Conservation (phyloP, 2,888 invertebrate species). For the Lepidonotus clava region DNA sequence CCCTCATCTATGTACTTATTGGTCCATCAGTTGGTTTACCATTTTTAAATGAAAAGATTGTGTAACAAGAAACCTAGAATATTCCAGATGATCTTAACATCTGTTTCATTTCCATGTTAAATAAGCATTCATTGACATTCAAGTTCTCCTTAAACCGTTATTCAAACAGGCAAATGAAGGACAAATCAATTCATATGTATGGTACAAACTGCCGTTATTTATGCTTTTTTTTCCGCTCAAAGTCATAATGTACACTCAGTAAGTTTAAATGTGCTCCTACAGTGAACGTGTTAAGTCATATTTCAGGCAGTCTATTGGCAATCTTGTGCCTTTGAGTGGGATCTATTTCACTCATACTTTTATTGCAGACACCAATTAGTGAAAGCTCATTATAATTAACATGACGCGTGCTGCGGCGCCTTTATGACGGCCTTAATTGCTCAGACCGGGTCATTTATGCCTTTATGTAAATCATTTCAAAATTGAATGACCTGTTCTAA, state of each 20-base stretch:
- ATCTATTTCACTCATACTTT: slow-evolving; percentile 26
- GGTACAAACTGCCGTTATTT: no score
- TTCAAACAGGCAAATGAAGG: no score
- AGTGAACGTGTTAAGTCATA: no score
- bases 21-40: not conserved
- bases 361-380: not conserved
- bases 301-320: no score
- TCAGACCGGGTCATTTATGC: not conserved
- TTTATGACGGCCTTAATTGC: slow-evolving; percentile 8
- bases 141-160: no score
- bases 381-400: slow-evolving; percentile 27
- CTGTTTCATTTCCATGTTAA: no score
- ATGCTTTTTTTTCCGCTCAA: no score
- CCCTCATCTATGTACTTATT: no score
- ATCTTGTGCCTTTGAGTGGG: not conserved
- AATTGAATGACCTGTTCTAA: slow-evolving; percentile 2
- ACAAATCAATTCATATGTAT: no score
- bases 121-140: no score
- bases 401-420: not conserved
- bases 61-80: not conserved
- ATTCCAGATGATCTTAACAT: not conserved
- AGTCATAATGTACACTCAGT: no score
- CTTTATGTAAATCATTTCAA: slow-evolving; percentile 14
- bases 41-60: not conserved
- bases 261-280: no score